Evolutionary conservation across 2,113 vertebrate species (phyloP).

Genomic region (Urocitellus parryii): DNA sequence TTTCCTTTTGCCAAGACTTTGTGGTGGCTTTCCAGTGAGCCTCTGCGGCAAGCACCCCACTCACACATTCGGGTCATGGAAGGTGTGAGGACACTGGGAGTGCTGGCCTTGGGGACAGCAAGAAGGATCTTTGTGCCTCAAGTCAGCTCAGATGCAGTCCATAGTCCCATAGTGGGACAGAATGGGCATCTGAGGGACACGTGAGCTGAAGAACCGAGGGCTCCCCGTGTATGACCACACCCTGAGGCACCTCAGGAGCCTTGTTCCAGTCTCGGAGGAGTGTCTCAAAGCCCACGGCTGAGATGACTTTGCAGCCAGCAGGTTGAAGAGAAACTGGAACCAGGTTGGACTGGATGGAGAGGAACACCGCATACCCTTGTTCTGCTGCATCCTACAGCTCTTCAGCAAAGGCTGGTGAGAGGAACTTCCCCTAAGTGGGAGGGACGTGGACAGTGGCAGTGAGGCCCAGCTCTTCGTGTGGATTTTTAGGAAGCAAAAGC

Average conservation of each 20-base stretch:
- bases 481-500: not conserved
- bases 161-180: no score
- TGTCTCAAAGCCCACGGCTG: not conserved
- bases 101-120: not conserved
- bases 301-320: not conserved
- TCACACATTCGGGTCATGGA: no score
- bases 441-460: not conserved
- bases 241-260: not conserved
- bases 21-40: not conserved
- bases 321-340: not conserved
- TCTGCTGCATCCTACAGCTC: not conserved
- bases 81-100: rapidly evolving
- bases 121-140: not conserved
- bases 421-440: not conserved
- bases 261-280: not conserved
- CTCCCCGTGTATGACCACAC: not conserved
- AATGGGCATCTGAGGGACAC: rapidly evolving
- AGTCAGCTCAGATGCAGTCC: not conserved
- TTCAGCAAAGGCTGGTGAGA: not conserved
- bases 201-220: not conserved
- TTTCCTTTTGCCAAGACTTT: no score
- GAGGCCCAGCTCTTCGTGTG: not conserved
- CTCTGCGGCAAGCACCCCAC: not conserved
- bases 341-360: not conserved
- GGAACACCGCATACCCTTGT: rapidly evolving